These are phyloP conservation scores for Drosophila melanocephala DNA, from an alignment of 2,888 invertebrate species.

Conservation along the genomic window DNA sequence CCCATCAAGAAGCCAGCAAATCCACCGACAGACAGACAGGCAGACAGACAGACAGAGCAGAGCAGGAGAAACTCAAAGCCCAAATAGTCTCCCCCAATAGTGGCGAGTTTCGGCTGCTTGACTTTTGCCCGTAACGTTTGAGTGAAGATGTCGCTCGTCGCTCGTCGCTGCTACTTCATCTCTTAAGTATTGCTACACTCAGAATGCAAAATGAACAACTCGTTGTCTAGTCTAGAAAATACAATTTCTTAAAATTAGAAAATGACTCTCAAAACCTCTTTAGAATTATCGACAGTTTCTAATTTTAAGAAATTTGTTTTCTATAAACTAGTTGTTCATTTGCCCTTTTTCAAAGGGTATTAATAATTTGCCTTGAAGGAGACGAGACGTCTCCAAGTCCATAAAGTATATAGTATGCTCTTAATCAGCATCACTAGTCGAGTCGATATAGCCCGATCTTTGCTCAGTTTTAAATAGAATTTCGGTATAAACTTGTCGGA, in stretches of 20 bases:
- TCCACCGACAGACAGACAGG: conserved; percentile 11
- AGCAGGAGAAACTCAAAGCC: conserved; percentile 61
- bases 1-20: conserved; percentile 26
- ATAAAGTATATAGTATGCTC: background rate
- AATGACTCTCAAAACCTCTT: background rate
- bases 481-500: background rate
- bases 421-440: background rate
- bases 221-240: background rate
- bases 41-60: conserved; percentile 7
- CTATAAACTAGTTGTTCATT: background rate
- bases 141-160: conserved; percentile 67
- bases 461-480: background rate
- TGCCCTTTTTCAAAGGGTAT: background rate
- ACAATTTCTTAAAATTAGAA: background rate
- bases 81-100: conserved; percentile 6
- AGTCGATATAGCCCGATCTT: background rate
- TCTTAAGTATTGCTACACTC: background rate
- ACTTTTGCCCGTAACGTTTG: conserved; percentile 78
- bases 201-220: background rate
- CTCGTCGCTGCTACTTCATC: conserved; percentile 2
- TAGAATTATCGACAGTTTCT: background rate
- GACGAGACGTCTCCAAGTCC: background rate
- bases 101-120: conserved; percentile 61
- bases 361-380: background rate
- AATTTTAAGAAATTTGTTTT: background rate